Evolutionary conservation across 2,113 vertebrate genomes (phyloP).

Genomic region (Hylia prasina): DNA sequence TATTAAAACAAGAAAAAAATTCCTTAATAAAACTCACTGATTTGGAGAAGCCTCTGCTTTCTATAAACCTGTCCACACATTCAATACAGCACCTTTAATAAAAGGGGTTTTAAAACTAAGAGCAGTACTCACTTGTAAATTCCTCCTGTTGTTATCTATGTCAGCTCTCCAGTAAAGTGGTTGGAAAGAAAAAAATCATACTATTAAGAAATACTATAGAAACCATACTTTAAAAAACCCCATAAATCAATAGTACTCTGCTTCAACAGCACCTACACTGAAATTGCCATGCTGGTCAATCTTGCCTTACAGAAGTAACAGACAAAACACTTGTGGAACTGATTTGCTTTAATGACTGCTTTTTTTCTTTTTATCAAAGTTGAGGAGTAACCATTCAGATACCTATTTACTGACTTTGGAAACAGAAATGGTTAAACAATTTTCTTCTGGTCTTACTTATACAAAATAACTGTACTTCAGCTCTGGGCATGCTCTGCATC

Average conservation of each 20-base stretch:
- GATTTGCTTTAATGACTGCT: background rate
- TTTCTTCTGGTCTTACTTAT: background rate
- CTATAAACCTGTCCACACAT: background rate
- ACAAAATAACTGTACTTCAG: background rate
- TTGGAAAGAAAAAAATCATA: background rate
- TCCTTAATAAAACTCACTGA: background rate
- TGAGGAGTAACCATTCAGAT: background rate
- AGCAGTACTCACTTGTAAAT: background rate
- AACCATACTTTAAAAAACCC: background rate
- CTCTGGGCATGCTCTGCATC: background rate
- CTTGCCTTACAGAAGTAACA: background rate
- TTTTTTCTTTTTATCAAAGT: background rate
- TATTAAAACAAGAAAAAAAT: background rate
- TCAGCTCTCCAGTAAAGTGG: background rate
- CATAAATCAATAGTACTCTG: background rate
- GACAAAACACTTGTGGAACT: background rate
- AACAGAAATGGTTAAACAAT: background rate
- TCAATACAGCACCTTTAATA: background rate
- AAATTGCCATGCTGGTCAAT: background rate
- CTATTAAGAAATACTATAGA: background rate
- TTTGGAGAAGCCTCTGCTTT: background rate
- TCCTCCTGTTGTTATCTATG: background rate
- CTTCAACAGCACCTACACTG: background rate
- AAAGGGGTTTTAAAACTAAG: background rate
- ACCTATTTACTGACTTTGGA: background rate